Percentiles rank a stretch among this genome's conserved stretches.
These are phyloP conservation scores for Pelecanoides urinatrix DNA, from an alignment of 2,113 vertebrate genomes.

Conservation along the genomic window DNA sequence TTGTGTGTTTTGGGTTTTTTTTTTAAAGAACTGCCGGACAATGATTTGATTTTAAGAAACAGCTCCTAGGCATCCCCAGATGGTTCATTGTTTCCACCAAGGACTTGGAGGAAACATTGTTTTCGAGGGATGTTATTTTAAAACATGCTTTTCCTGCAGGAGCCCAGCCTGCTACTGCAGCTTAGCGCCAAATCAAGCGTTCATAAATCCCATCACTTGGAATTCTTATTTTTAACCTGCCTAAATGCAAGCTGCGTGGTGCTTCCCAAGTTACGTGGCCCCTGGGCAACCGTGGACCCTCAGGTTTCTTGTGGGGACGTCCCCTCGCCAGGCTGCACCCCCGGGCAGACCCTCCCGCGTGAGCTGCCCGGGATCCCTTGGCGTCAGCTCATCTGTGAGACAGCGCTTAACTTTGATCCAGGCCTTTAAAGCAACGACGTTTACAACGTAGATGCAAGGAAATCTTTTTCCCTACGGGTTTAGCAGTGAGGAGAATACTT, in stretches of 20 bases:
- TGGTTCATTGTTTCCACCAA: neutral
- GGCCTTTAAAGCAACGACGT: neutral
- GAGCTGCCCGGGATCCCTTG: accelerated
- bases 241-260: accelerated
- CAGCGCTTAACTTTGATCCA: neutral
- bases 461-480: neutral
- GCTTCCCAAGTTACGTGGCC: too few species aligned
- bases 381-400: accelerated
- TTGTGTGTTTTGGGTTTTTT: neutral
- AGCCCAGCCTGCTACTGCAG: neutral
- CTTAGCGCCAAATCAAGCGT: neutral
- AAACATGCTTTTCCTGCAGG: neutral
- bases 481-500: neutral
- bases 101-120: neutral
- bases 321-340: accelerated
- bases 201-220: neutral
- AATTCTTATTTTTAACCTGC: neutral
- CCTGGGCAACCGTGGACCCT: neutral
- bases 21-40: neutral
- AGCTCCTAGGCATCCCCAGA: neutral
- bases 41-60: constrained; percentile 8
- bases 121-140: constrained; percentile 28
- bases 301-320: neutral
- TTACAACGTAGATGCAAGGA: neutral
- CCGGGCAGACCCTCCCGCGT: neutral